phyloP scores from a whole-genome alignment of 2,113 vertebrate species.

The Rhegmatorhina hoffmannsi region DNA sequence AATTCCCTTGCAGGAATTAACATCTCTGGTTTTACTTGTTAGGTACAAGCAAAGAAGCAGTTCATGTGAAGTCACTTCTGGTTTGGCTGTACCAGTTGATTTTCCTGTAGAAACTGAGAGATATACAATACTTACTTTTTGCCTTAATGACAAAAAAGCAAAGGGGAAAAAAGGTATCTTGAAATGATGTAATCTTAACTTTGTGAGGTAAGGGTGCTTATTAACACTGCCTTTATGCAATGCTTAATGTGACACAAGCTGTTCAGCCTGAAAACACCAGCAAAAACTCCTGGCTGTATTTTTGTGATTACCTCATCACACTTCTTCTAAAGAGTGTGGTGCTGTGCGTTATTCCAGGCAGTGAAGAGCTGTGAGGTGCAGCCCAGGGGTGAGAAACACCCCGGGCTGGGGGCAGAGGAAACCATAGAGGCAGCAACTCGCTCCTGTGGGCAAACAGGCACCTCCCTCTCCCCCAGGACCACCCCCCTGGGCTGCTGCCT shows the following conservation, averaged over 20 bases:
- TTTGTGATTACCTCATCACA: neutral
- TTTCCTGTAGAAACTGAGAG: neutral
- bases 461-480: neutral
- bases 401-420: neutral
- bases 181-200: neutral
- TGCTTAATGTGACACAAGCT: neutral
- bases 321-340: neutral
- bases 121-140: neutral
- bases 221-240: neutral
- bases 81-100: neutral
- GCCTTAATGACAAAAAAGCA: neutral
- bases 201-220: neutral
- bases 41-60: neutral
- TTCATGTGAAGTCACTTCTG: neutral
- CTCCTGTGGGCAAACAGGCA: neutral
- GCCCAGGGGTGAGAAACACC: fast-evolving
- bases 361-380: neutral
- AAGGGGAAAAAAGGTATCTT: neutral
- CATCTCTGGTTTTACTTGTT: neutral
- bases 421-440: fast-evolving
- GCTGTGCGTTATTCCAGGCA: neutral
- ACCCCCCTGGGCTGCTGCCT: fast-evolving
- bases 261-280: neutral
- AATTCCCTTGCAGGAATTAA: neutral
- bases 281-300: neutral